Conservation (phyloP, 2,113 vertebrate species). For the Gasterosteus nipponicus region DNA sequence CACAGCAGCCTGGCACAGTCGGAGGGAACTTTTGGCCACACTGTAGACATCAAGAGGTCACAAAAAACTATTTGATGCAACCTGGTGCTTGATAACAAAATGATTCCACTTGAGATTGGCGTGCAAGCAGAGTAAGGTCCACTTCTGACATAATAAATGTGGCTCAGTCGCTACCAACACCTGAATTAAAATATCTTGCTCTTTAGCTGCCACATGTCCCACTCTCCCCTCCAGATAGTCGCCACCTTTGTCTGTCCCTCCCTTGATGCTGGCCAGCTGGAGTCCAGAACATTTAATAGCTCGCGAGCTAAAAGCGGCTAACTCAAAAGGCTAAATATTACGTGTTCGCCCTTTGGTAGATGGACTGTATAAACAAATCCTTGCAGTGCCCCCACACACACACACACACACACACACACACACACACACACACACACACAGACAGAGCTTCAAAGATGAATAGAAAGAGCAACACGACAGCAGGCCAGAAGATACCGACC, state of each 20-base stretch:
- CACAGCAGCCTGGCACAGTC: neutral
- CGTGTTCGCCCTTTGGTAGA: neutral
- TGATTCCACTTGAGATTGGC: neutral
- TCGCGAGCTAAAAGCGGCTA: neutral
- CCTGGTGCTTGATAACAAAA: neutral
- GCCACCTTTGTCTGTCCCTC: neutral
- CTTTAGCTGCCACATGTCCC: neutral
- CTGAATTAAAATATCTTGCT: neutral
- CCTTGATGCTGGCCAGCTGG: neutral
- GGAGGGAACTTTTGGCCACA: neutral
- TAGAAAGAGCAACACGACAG: slow-evolving; percentile 48
- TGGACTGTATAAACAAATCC: slow-evolving; percentile 1
- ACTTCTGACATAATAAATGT: neutral
- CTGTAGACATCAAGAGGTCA: slow-evolving; percentile 6
- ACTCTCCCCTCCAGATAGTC: neutral
- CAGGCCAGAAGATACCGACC: slow-evolving; percentile 29
- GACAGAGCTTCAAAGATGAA: slow-evolving; percentile 38
- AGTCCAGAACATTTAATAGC: neutral
- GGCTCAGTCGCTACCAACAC: neutral
- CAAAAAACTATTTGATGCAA: neutral
- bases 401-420: too few species aligned
- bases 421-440: too few species aligned
- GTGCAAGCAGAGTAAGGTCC: neutral
- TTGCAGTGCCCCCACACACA: slow-evolving; percentile 27
- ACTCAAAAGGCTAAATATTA: slow-evolving; percentile 6